Evolutionary conservation across 2,113 vertebrate species (phyloP).

Genomic region (Emydura subglobosa): DNA sequence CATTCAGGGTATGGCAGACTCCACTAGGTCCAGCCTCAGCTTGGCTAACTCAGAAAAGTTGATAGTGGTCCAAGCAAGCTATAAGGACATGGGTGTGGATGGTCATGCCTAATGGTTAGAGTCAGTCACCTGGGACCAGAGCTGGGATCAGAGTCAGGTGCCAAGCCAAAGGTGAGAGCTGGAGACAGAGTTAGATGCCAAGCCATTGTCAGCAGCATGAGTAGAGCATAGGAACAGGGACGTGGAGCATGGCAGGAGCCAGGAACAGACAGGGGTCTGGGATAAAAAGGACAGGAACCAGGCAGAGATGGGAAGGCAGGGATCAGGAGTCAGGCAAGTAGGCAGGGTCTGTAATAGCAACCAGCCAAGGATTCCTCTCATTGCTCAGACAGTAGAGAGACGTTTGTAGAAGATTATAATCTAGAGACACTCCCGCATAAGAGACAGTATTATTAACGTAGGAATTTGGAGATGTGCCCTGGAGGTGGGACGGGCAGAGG

Average conservation of each 20-base stretch:
- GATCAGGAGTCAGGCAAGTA: not conserved
- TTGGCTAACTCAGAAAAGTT: not conserved
- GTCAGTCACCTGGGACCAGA: not conserved
- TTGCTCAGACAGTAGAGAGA: not conserved
- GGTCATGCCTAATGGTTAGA: not conserved
- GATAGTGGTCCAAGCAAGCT: not conserved
- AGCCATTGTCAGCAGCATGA: not conserved
- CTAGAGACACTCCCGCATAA: no score
- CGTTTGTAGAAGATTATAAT: no score
- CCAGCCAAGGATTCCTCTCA: not conserved
- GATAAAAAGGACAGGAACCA: not conserved
- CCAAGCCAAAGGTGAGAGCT: not conserved
- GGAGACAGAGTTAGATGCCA: not conserved
- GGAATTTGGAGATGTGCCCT: no score
- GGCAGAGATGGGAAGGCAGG: not conserved
- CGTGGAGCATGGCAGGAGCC: not conserved
- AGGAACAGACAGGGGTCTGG: not conserved
- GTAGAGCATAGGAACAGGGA: not conserved
- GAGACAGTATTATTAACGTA: no score
- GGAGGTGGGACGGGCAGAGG: no score
- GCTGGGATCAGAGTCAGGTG: not conserved
- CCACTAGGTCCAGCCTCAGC: not conserved
- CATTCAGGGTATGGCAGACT: not conserved
- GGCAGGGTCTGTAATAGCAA: not conserved
- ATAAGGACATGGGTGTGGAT: not conserved